phyloP scores from a whole-genome alignment of 1,140 invertebrate species.

The Phymastichus coffea region DNA sequence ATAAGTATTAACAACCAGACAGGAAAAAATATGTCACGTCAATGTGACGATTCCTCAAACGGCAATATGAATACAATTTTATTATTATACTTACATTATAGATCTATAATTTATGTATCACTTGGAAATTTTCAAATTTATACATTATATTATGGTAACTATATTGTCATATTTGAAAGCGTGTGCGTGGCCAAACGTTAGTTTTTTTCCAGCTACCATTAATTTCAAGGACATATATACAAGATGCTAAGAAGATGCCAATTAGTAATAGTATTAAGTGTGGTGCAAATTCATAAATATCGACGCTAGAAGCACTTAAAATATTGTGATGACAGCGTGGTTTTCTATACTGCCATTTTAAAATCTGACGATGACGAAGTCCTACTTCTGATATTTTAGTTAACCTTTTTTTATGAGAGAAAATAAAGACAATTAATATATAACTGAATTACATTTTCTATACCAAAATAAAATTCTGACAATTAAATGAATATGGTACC shows the following conservation, averaged over 20 bases:
- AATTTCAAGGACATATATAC: background rate
- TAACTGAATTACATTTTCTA: background rate
- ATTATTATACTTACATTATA: too few species aligned
- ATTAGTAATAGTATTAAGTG: constrained; percentile 1
- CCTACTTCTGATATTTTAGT: background rate
- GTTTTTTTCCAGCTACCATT: too few species aligned
- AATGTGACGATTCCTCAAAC: too few species aligned
- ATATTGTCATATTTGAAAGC: too few species aligned
- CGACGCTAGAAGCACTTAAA: background rate
- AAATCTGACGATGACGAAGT: background rate
- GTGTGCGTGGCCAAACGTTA: too few species aligned
- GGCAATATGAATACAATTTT: too few species aligned
- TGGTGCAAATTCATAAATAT: too few species aligned
- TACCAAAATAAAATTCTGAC: background rate
- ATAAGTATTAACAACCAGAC: too few species aligned
- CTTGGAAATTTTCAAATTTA: too few species aligned
- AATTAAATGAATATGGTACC: constrained; percentile 13
- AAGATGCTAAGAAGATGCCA: background rate
- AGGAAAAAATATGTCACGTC: too few species aligned
- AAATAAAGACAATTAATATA: background rate
- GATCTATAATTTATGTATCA: too few species aligned
- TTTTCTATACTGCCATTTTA: background rate
- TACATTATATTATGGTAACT: too few species aligned
- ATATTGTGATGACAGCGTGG: background rate
- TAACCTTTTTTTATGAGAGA: background rate